Base-by-base conservation (phyloP, 2,113 vertebrate species). In the Podiceps cristatus region DNA sequence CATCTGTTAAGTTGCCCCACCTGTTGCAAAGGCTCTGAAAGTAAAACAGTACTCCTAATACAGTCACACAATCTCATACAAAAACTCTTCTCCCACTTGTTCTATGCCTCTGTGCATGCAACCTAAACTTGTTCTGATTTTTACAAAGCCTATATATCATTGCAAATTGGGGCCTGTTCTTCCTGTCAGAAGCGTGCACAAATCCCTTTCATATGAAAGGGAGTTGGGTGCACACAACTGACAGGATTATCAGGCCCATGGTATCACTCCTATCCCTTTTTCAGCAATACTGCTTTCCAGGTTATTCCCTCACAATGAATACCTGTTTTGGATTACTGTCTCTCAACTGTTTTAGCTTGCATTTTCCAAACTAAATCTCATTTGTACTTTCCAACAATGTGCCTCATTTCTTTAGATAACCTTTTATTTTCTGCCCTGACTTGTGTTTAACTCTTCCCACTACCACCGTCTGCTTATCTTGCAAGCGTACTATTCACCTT, bases 301-400 rank as follows among this genome's bases (percentile, higher is more conserved):
- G 96, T 97, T 97, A 96, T 96, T 97, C 95, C 93, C 81, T 88
- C 77, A 69, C 96, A 94, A 37, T 63, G 93, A 96, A 96, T 97
- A 97, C 93, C 96, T 97, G 81, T 25, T 96, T 91, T 76, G 86
- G 84, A 88, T 86, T 90, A 90, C 18, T 7, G 67, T 69, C 69
- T 49, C 91, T 93, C 20, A 1, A 85, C 64, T 77, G 67, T 79
- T 95, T 71, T 59, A 95, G 77, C 53, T 49, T 86, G 89, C 81
- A 63, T 88, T 96, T 93, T 87, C 79, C 78, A 83, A 92, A 95
- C 78, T 67, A 66, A 75, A 92, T 83, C 78, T 96, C 50, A 53
- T 52, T 55, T 82, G 50, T 62, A 60, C 37, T 90, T 89, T 91
- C 69, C 66, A 89, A 81, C 79, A 93, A 72, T 16, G 33, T 16